These are phyloP conservation scores for Heliconius ethilla DNA, from an alignment of 2,888 invertebrate species.

Conservation along the genomic window DNA sequence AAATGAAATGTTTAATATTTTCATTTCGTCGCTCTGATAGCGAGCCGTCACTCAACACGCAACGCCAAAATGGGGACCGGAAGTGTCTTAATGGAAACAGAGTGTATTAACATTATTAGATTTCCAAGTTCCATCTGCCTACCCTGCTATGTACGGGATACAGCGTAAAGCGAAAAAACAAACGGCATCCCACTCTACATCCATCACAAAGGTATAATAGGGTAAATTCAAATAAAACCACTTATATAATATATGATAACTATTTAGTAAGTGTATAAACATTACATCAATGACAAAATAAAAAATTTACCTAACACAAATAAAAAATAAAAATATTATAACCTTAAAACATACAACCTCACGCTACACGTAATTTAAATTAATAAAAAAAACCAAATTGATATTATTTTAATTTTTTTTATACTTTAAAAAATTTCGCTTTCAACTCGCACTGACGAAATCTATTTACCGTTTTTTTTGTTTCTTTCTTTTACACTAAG, in stretches of 20 bases:
- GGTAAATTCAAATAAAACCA: slow-evolving; percentile 66
- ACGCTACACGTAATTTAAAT: slow-evolving; percentile 70
- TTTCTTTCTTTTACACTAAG: slow-evolving; percentile 60
- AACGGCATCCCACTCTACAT: not conserved
- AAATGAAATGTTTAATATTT: too few species aligned
- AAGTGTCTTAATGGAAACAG: too few species aligned
- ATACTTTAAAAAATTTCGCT: slow-evolving; percentile 48
- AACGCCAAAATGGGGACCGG: too few species aligned
- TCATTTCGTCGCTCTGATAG: too few species aligned
- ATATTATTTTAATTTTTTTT: slow-evolving; percentile 47
- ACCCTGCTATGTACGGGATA: too few species aligned
- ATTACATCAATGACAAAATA: slow-evolving; percentile 80
- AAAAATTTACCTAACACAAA: slow-evolving; percentile 77
- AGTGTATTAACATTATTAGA: too few species aligned
- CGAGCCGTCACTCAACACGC: not conserved
- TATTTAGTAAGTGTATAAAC: slow-evolving; percentile 82
- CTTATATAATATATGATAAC: slow-evolving; percentile 79
- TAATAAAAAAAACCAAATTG: slow-evolving; percentile 54
- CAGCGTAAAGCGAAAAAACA: not conserved
- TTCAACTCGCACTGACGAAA: slow-evolving; percentile 44
- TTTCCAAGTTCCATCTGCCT: too few species aligned
- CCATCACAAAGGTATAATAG: not conserved
- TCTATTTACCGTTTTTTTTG: slow-evolving; percentile 46
- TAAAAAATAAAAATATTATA: slow-evolving; percentile 58
- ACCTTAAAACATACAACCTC: slow-evolving; percentile 78